Conservation (phyloP, 1,140 invertebrate genomes). For the Drosophila kanapiae region DNA sequence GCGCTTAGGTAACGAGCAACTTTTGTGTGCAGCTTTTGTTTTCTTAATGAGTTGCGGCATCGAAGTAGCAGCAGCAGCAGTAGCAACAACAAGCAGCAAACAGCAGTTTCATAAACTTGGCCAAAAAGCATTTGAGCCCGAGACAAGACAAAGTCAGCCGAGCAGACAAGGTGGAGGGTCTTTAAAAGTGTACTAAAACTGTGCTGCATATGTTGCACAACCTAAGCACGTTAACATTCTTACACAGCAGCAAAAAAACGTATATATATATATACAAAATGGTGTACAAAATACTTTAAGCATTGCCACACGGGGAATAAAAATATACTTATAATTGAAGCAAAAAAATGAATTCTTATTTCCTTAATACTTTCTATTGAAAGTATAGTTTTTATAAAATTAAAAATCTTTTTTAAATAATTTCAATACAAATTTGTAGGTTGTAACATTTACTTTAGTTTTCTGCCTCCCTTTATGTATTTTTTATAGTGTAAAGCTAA, state of each 20-base stretch:
- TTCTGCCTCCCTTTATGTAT: background rate
- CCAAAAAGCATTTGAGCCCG: conserved; percentile 71
- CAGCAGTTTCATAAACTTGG: conserved; percentile 79
- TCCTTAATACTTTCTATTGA: background rate
- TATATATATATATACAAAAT: no score
- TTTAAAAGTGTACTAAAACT: conserved; percentile 56
- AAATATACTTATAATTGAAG: no score
- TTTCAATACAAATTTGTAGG: background rate
- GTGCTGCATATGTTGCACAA: conserved; percentile 70
- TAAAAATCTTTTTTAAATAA: background rate
- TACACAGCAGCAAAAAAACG: conserved; percentile 1
- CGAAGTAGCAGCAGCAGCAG: conserved; percentile 27
- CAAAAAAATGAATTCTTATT: background rate
- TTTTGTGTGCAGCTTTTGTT: conserved; percentile 75
- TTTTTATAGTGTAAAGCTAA: background rate
- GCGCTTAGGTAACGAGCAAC: conserved; percentile 47
- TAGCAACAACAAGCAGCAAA: conserved; percentile 38
- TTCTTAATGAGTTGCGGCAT: conserved; percentile 72
- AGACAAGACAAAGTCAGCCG: conserved; percentile 51
- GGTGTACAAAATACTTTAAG: background rate
- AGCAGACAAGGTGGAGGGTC: conserved; percentile 9
- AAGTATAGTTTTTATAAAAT: background rate
- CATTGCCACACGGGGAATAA: no score
- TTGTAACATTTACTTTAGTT: background rate
- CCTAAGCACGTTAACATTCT: conserved; percentile 53